Evolutionary conservation across 2,797 vertebrate species (phyloP).

Genomic region (Pangasius macronema): DNA sequence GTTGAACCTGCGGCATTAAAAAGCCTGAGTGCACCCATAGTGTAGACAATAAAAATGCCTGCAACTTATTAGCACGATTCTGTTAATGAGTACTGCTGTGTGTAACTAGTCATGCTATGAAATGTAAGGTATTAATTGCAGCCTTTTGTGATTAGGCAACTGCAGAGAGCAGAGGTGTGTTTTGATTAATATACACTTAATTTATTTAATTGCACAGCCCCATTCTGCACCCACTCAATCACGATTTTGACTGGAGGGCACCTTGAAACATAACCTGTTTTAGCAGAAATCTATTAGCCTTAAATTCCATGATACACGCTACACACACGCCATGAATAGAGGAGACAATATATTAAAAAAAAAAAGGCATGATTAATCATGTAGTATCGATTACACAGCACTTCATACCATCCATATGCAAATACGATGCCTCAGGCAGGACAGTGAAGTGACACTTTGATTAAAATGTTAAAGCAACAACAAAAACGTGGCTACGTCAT

Average conservation of each 20-base stretch:
- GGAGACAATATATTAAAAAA: background rate
- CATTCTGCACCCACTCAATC: background rate
- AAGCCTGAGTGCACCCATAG: background rate
- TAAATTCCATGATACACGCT: background rate
- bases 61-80: constrained; percentile 11
- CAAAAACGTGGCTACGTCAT: constrained; percentile 61
- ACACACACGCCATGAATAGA: background rate
- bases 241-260: constrained; percentile 1
- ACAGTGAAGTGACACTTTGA: constrained; percentile 69
- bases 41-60: background rate
- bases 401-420: constrained; percentile 61
- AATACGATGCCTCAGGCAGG: constrained; percentile 64
- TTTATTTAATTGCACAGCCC: background rate
- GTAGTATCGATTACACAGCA: constrained; percentile 48
- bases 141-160: constrained; percentile 6
- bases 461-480: constrained; percentile 69
- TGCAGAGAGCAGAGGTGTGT: background rate
- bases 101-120: background rate
- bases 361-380: constrained; percentile 8
- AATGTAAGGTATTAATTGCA: constrained; percentile 1
- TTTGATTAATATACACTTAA: constrained; percentile 15
- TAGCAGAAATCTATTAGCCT: background rate
- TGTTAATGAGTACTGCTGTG: background rate
- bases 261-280: background rate
- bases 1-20: background rate